Conservation (phyloP, 2,797 vertebrate species). For the Micromesistius poutassou region DNA sequence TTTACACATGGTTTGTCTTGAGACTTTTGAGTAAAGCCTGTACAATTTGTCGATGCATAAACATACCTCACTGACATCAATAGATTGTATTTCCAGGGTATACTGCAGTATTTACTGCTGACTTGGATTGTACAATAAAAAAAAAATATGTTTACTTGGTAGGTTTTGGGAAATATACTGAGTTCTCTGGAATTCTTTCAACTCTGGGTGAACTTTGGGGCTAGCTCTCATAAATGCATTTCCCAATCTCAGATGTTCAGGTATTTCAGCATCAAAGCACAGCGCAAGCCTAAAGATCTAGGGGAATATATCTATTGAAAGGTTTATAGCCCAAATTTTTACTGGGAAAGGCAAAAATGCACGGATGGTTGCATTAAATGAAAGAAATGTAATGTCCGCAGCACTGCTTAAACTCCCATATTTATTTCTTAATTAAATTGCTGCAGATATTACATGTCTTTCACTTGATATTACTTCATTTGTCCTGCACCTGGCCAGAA, state of each 20-base stretch:
- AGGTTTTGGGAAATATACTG: background rate
- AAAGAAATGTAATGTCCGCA: no score
- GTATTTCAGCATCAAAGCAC: background rate
- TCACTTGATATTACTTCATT: no score
- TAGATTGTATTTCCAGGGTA: background rate
- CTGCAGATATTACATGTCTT: no score
- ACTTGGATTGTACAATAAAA: background rate
- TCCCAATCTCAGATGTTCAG: constrained; percentile 6
- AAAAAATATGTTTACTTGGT: background rate
- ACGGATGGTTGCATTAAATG: background rate
- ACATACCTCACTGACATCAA: background rate
- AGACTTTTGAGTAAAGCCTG: background rate
- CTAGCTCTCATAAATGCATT: constrained; percentile 1
- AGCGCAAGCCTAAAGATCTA: constrained; percentile 1
- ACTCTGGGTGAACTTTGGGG: background rate
- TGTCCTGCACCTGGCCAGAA: no score
- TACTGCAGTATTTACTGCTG: background rate
- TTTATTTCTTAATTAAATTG: no score
- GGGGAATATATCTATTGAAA: background rate
- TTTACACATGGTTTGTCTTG: background rate
- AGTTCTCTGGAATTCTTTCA: background rate
- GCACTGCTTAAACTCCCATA: no score
- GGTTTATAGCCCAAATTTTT: background rate
- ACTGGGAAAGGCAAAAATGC: constrained; percentile 2
- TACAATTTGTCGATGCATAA: background rate